Evolutionary conservation across 1,140 invertebrate genomes (phyloP).

Genomic region (Saccostrea cuccullata): DNA sequence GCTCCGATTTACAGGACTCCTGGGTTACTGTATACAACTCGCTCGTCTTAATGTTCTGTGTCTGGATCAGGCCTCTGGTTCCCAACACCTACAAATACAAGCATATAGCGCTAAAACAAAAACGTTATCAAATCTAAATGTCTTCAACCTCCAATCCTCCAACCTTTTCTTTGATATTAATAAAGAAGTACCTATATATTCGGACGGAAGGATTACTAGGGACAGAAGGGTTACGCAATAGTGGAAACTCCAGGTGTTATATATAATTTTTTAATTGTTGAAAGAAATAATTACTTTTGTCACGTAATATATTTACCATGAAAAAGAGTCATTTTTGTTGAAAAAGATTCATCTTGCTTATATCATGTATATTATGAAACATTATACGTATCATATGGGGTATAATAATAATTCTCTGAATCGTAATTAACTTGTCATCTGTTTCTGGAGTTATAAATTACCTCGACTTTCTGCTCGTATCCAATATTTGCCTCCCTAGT

Average conservation of each 20-base stretch:
- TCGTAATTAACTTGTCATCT: background rate
- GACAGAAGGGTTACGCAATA: background rate
- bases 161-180: too few species aligned
- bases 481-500: slow-evolving; percentile 34
- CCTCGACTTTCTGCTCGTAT: slow-evolving; percentile 50
- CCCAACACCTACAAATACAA: slow-evolving; percentile 37
- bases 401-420: background rate
- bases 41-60: background rate
- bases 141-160: too few species aligned
- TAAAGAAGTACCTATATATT: too few species aligned
- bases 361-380: too few species aligned
- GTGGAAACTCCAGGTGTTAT: background rate
- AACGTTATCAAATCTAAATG: too few species aligned
- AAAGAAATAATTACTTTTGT: too few species aligned
- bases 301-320: background rate
- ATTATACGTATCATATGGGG: too few species aligned
- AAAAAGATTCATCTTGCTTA: too few species aligned
- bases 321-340: too few species aligned
- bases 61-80: background rate
- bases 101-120: background rate
- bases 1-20: slow-evolving; percentile 18
- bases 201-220: too few species aligned
- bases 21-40: slow-evolving; percentile 5
- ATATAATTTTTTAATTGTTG: too few species aligned
- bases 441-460: background rate